Evolutionary conservation across 1,140 invertebrate genomes (phyloP), one percentile per base, ranked within the genome.

Genomic region (Psilanteris sp.): DNA sequence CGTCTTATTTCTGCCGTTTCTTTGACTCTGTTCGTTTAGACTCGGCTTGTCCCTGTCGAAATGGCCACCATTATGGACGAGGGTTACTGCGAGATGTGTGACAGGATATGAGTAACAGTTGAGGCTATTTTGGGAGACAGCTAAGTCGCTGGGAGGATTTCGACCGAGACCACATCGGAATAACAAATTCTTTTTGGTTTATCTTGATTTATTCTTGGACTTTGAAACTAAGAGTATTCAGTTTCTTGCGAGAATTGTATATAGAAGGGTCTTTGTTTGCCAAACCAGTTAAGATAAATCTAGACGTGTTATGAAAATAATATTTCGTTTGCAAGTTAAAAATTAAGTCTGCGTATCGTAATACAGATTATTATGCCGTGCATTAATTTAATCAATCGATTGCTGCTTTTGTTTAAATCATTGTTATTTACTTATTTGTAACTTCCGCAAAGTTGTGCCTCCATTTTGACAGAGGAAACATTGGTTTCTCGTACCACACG

Each of bases 111-210:
- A 72, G 37, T 72, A 72, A 64, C 57, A 80, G 66, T 78, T 43
- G 44, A 68, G 57, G 82, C 81, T 87, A 87, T 87, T 87, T 79
- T 86, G 66, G 83, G 85, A 86, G 82, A 83, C 81, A 83, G 74
- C 72, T 72, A 50, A 55, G 54, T 73, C 34, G 39, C 14, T 15
- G 8, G 9, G 62, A 74, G 57, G 64, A 74, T 78, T 67, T 39
- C 54, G 71, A 54, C 55, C 22, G 48, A 39, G 11, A 41, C 62
- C 24, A 59, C 29, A 34, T 46, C 22, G 41, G 26, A 57, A 22
- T 14, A 2, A 72, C 50, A 14, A 52, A 34, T 46, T 55, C 59
- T 48, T 41, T 15, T 11, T 34, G 29, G 24, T 64, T 64, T 55
- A 64, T 64, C 50, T 64, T 43, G 57, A 54, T 43, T 52, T 75